Evolutionary conservation across 2,113 vertebrate species (phyloP).

Genomic region (Vulpes vulpes): DNA sequence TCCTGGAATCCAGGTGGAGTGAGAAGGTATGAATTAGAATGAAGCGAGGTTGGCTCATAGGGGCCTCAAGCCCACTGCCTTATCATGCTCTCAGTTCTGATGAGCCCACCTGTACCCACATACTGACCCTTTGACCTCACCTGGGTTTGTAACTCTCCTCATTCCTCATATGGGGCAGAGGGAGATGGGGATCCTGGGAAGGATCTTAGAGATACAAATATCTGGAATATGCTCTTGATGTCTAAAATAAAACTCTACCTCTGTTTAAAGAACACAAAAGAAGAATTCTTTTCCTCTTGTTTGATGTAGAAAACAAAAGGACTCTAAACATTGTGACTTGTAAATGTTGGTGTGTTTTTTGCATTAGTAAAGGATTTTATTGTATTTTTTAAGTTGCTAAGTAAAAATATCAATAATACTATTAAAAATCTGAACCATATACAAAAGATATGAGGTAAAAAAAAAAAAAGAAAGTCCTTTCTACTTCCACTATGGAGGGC

Average conservation of each 20-base stretch:
- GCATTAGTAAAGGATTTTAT: background rate
- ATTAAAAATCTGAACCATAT: conserved; percentile 34
- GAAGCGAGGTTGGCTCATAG: background rate
- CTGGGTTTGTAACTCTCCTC: background rate
- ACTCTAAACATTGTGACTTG: conserved; percentile 38
- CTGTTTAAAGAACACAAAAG: conserved; percentile 39
- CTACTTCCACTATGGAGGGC: background rate
- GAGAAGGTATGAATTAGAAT: background rate
- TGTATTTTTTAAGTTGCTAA: conserved; percentile 45
- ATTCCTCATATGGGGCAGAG: background rate
- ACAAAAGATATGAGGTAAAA: background rate
- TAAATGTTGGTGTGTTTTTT: conserved; percentile 48
- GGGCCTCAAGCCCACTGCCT: background rate
- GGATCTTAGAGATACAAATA: background rate
- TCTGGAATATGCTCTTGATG: conserved; percentile 31
- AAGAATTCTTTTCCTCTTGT: conserved; percentile 25
- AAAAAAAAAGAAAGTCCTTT: background rate
- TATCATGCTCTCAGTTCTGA: background rate
- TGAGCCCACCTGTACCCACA: background rate
- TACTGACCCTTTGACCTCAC: background rate
- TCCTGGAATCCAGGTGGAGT: background rate
- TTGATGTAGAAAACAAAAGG: conserved; percentile 40
- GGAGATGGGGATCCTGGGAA: background rate
- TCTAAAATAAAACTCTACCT: conserved; percentile 44
- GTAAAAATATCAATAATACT: conserved; percentile 36